Percentiles rank a stretch among this genome's conserved stretches.
phyloP scores from a whole-genome alignment of 2,797 vertebrate species.

The Naso thynnoides region DNA sequence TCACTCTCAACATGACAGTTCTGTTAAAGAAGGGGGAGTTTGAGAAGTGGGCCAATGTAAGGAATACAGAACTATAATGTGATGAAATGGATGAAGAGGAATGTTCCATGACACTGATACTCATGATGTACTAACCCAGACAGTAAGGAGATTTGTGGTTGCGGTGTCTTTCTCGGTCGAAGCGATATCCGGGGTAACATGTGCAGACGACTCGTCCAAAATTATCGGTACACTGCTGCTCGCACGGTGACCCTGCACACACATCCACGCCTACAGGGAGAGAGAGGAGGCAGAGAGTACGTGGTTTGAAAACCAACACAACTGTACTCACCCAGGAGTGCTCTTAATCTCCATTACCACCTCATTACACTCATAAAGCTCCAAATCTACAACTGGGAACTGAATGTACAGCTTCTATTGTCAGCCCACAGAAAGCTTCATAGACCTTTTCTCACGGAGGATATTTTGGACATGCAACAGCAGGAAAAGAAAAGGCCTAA shows the following conservation, averaged over 20 bases:
- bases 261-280: constrained; percentile 79
- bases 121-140: constrained; percentile 75
- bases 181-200: constrained; percentile 86
- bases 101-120: neutral
- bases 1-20: neutral
- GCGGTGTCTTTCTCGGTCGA: constrained; percentile 84
- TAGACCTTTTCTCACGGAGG: neutral
- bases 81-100: neutral
- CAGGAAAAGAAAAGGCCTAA: neutral
- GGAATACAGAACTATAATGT: neutral
- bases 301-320: neutral
- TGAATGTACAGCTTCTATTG: neutral
- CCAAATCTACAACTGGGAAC: neutral
- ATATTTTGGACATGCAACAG: neutral
- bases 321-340: neutral
- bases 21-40: neutral
- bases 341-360: neutral
- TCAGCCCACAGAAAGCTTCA: neutral
- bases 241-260: constrained; percentile 86
- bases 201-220: constrained; percentile 87
- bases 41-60: neutral
- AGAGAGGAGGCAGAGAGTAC: neutral
- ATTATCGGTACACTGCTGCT: constrained; percentile 89
- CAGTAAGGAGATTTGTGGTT: constrained; percentile 85
- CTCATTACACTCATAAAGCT: neutral